Conservation (phyloP, 2,797 vertebrate genomes). For the Apodemus agrarius region DNA sequence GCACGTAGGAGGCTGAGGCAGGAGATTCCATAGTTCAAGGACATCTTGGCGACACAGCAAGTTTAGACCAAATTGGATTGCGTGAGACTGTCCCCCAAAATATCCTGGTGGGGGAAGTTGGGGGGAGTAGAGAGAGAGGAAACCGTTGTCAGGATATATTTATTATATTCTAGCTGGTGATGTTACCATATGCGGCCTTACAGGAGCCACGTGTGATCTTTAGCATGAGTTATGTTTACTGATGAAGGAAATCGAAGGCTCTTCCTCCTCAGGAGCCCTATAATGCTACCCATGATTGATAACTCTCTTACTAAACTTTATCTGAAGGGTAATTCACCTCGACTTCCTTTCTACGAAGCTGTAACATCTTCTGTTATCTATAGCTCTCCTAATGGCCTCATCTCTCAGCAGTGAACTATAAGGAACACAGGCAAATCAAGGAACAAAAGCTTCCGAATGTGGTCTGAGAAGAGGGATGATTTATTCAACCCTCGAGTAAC, state of each 20-base stretch:
- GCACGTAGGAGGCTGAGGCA: background rate
- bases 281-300: background rate
- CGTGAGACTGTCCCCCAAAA: background rate
- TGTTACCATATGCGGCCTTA: background rate
- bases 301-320: background rate
- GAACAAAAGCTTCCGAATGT: background rate
- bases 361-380: background rate
- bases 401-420: background rate
- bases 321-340: background rate
- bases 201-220: background rate
- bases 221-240: background rate
- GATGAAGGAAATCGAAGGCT: background rate
- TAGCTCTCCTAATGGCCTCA: background rate
- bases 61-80: background rate
- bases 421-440: background rate
- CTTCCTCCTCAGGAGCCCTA: background rate
- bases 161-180: background rate
- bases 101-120: too few relatives aligned
- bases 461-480: background rate
- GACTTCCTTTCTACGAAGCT: background rate
- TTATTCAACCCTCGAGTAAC: background rate
- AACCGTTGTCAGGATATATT: background rate
- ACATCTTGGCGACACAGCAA: background rate
- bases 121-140: too few relatives aligned
- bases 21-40: background rate